Base-by-base conservation (phyloP, 2,113 vertebrate species). In the Tapirus terrestris region DNA sequence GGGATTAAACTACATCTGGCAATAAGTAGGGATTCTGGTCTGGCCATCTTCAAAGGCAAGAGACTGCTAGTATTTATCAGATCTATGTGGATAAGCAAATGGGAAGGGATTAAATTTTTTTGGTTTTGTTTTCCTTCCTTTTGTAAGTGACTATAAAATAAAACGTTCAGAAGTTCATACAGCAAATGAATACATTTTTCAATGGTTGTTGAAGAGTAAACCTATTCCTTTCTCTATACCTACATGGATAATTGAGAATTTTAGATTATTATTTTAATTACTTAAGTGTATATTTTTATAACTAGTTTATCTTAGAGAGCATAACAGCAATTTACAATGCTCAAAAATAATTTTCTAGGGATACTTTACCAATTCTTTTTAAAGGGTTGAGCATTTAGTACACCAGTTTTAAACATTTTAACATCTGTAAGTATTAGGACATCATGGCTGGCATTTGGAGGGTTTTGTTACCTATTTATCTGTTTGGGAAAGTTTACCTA, bases 61-160 rank as follows among this genome's bases (percentile, higher is more conserved):
- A 94, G 76, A 92, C 96, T 96, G 97, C 92, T 95, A 97, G 92
- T 96, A 89, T 96, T 98, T 98, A 97, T 97, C 96, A 96, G 97
- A 98, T 98, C 97, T 97, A 8, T 96, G 36, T 43, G 92, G 97
- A 98, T 98, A 97, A 97, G 97, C 83, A 97, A 98, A 94, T 97
- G 90, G 87, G 67, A 86, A 95, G 70, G 93, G 82, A 86, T 98
- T 97, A 89, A 75, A 91, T 91, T 91, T 94, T 94, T 89, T 88
- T 33, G 14, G 39, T 89, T 73, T 95, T 90, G 60, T 97, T 97
- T 97, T 92, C n/a, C 65, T 95, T 96, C 68, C 58, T 95, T 97
- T 96, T 83, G 53, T 93, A 96, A 63, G 29, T 91, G 33, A 89
- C 87, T 94, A 27, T 91, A 89, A 93, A 87, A 70, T 85, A 91